Base-by-base conservation (phyloP, 2,113 vertebrate species). In the Oreochromis tanganicae region DNA sequence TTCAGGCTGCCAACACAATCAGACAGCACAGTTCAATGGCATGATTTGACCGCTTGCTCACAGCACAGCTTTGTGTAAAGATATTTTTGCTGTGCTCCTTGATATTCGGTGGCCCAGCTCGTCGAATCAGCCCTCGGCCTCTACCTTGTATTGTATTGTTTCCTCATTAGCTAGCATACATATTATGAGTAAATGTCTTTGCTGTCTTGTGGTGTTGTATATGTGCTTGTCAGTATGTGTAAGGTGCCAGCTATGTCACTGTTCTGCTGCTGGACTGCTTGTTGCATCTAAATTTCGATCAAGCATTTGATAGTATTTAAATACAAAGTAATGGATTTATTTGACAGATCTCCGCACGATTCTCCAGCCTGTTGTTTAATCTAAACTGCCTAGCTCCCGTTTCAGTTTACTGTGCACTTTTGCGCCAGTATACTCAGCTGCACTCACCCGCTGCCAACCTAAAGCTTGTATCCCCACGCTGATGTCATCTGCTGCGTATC, bases 401-500 rank as follows among this genome's bases (percentile, higher is more conserved):
- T 82, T 68, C 46, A 50, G 55, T 63, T 68, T 36, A 79, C 61
- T 24, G 11, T 56, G 24, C 52, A 16, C 19, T 52, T 32, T 80
- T 10, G 57, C 79, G 55, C 19, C 63, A 81, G 63, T 29, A 11
- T 55, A 54, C 43, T 82, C 43, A 52, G 38, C 79, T 80, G 48
- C 48, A 41, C 24, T 55, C 11, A 6, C 34, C 61, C 5, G 7
- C 19, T 71, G 36, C 36, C 66, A 87, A 50, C 48, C 38, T 34
- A 6, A 38, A 36, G 38, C 59, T 80, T 52, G 68, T 54, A 54
- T 85, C 68, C 43, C 43, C 27, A 81, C 83, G 41, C 32, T 61
- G 41, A 91, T 59, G 90, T 89, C 63, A 79, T 78, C 84, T 84
- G 36, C 36, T 80, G 54, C 36, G 36, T 55, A 88, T 85, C 82